Base-by-base conservation (phyloP, 2,888 invertebrate genomes). In the Congeria kusceri region DNA sequence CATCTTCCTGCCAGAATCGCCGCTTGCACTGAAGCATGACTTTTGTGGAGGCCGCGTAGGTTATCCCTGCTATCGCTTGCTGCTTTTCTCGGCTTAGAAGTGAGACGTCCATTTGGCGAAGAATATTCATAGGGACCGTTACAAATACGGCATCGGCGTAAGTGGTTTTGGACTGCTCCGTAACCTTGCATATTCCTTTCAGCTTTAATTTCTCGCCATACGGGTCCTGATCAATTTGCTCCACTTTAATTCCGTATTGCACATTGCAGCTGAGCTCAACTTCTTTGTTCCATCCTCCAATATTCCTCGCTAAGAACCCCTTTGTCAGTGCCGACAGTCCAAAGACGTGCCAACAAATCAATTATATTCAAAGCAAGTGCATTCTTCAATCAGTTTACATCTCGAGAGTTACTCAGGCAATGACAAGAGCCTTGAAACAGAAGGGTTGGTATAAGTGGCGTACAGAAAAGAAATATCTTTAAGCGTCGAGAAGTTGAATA, bases 341-440 rank as follows among this genome's bases (percentile, higher is more conserved):
- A n/a, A n/a, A n/a, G n/a, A n/a, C n/a, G n/a, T n/a, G n/a, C n/a
- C n/a, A n/a, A n/a, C n/a, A n/a, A n/a, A n/a, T n/a, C n/a, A n/a
- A n/a, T n/a, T n/a, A n/a, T n/a, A n/a, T n/a, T n/a, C n/a, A n/a
- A n/a, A n/a, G n/a, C n/a, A n/a, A n/a, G n/a, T n/a, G n/a, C n/a
- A n/a, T n/a, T n/a, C n/a, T n/a, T n/a, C n/a, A n/a, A n/a, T n/a
- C n/a, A n/a, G n/a, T n/a, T n/a, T n/a, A n/a, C n/a, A n/a, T n/a
- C n/a, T n/a, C n/a, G n/a, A n/a, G n/a, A n/a, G n/a, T n/a, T n/a
- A 32, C 32, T 79, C 71, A 7, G 82, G 70, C 82, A 78, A 83
- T 18, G 82, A 79, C 39, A 13, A 7, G 75, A 58, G 4, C 68
- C 49, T 15, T 49, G 18, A 53, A 20, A 7, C 53, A 53, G 27